phyloP scores from a whole-genome alignment of 53 echinoderm and acorn worm species.

The Antedon mediterranea region DNA sequence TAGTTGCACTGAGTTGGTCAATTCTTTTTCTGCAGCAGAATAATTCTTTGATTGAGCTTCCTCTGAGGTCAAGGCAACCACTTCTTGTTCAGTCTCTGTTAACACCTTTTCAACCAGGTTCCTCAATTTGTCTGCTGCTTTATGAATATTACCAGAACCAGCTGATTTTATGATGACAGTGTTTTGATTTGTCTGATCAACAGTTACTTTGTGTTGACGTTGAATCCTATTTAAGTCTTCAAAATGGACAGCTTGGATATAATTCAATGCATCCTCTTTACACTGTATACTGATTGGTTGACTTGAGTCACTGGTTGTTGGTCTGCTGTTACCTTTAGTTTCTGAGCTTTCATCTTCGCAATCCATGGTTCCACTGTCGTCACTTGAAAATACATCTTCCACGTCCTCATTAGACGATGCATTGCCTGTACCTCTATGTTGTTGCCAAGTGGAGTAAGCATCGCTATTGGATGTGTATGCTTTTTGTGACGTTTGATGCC shows the following conservation, averaged over 20 bases:
- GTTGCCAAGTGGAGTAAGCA: no score
- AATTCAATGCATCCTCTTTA: not conserved
- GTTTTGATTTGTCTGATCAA: not conserved
- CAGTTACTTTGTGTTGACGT: not conserved
- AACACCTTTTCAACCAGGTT: not conserved
- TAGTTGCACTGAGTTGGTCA: not conserved
- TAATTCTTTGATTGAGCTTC: not conserved
- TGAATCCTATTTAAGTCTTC: not conserved
- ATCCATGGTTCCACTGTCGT: no score
- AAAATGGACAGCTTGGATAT: not conserved
- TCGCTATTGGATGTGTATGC: no score
- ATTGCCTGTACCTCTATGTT: no score
- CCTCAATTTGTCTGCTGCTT: not conserved
- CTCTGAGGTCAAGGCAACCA: not conserved
- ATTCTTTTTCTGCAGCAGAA: not conserved
- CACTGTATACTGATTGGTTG: not conserved
- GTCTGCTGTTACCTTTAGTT: no score
- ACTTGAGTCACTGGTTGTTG: no score
- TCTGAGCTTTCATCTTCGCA: no score
- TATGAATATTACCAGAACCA: not conserved
- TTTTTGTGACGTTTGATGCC: no score
- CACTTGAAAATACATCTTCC: no score
- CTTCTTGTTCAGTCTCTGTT: not conserved
- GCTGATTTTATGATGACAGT: not conserved
- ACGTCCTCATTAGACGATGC: no score